A percentile compares a stretch with the other conserved stretches of the same genome.
These are phyloP conservation scores for Gambusia holbrooki DNA, from an alignment of 2,113 vertebrate species.

Conservation along the genomic window DNA sequence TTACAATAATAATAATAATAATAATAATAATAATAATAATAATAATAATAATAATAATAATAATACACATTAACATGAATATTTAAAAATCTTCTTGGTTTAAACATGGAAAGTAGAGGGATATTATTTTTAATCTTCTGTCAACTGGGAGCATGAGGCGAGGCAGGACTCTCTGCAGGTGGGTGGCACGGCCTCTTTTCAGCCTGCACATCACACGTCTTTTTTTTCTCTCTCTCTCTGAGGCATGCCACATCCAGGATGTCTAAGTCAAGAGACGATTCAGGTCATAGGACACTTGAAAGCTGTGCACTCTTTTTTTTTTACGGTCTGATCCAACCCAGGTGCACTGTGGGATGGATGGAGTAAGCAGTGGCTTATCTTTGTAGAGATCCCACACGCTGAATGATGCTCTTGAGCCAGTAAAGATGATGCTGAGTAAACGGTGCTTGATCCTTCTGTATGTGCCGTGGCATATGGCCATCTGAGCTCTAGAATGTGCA, in stretches of 20 bases:
- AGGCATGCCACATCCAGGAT: constrained; percentile 37
- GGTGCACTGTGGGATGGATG: constrained; percentile 27
- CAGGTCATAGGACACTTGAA: constrained; percentile 23
- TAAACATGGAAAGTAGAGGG: constrained; percentile 60
- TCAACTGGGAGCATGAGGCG: constrained; percentile 41
- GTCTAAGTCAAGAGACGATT: constrained; percentile 35
- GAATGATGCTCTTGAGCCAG: constrained; percentile 26
- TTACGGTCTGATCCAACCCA: background rate
- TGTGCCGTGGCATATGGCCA: constrained; percentile 54
- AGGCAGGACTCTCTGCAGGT: constrained; percentile 53
- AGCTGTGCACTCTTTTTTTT: background rate
- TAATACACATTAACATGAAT: constrained; percentile 56
- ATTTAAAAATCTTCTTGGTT: constrained; percentile 70
- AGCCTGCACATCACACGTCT: constrained; percentile 42
- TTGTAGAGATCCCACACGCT: constrained; percentile 25
- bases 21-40: constrained; percentile 29
- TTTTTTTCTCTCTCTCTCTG: constrained; percentile 29
- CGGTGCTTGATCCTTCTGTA: constrained; percentile 50
- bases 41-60: constrained; percentile 11
- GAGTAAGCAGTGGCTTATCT: constrained; percentile 27
- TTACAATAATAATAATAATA: constrained; percentile 28
- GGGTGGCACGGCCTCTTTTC: constrained; percentile 50
- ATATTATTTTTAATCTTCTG: constrained; percentile 36
- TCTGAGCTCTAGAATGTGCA: constrained; percentile 55
- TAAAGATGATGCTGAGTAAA: constrained; percentile 40